Evolutionary conservation across 2,797 vertebrate species (phyloP).

Genomic region (Rallus crepitans): DNA sequence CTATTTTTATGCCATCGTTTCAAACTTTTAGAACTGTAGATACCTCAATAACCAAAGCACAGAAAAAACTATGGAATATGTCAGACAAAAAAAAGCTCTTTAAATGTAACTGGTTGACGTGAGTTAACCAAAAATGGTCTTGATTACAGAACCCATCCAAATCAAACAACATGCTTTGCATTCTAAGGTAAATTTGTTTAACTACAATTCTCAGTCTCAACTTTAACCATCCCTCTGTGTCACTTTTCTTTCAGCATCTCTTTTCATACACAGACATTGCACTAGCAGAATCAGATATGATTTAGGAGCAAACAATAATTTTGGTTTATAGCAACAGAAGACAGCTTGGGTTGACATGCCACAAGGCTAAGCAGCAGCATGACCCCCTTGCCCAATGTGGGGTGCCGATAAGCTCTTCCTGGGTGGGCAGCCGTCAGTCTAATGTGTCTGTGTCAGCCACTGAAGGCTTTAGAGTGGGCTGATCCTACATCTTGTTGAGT

Average conservation of each 20-base stretch:
- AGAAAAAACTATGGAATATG: neutral
- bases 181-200: neutral
- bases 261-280: neutral
- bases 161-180: neutral
- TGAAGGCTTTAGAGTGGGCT: neutral
- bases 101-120: neutral
- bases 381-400: rapidly evolving
- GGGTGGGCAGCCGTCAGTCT: neutral
- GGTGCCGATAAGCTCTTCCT: neutral
- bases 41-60: neutral
- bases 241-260: rapidly evolving
- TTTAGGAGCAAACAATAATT: neutral
- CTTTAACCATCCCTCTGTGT: neutral
- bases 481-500: neutral
- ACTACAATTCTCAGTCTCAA: neutral
- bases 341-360: neutral
- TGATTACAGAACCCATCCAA: neutral
- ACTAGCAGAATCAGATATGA: neutral
- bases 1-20: neutral
- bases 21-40: neutral
- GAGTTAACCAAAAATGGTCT: neutral
- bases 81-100: neutral
- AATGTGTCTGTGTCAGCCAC: neutral
- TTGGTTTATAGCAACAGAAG: neutral
- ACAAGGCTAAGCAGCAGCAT: neutral